Base-by-base conservation (phyloP, 2,888 invertebrate species). In the Graphium colonna region DNA sequence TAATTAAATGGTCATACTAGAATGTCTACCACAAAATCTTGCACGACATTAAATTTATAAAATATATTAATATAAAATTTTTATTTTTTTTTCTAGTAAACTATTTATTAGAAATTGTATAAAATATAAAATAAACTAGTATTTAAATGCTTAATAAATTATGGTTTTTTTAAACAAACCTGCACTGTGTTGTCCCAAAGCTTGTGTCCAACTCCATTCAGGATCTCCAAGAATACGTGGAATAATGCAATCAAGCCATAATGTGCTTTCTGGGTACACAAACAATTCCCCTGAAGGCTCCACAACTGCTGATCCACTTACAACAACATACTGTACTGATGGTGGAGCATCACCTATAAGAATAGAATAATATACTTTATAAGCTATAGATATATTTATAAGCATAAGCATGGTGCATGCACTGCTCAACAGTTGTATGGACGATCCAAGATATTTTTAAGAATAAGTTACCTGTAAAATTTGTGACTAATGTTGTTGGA, bases 151-250 rank as follows among this genome's bases (percentile, higher is more conserved):
- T n/a, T n/a, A 36, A n/a, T n/a, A 31, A 15, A 21, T 17, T 12
- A n/a, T 18, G 9, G 9, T 21, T 21, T 3, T 21, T 18, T 4
- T 39, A 4, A n/a, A 46, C 40, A 52, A 28, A 95, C 96, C 95
- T 64, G 95, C 94, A 45, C 92, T 91, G 79, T 96, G 95, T 73
- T 94, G 94, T 61, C 95, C 93, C 69, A 93, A 91, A 53, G 93
- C 93, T 52, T 96, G 94, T 0, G 96, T 96, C 96, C 96, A 97
- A 46, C 94, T 94, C 97, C 97, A 97, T 68, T 95, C 95, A 0
- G 97, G 96, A 58, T 94, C 94, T 0, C 96, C 96, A 15, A 94
- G 86, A 13, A 92, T 90, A 31, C 95, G 89, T 0, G 94, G 93
- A 69, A 94, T 94, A 64, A 96, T 91, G 74, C 97, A 97, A 78